A percentile compares a stretch with the other conserved stretches of the same genome.
Conservation (phyloP, 2,888 invertebrate genomes). For the Callinectes sapidus region DNA sequence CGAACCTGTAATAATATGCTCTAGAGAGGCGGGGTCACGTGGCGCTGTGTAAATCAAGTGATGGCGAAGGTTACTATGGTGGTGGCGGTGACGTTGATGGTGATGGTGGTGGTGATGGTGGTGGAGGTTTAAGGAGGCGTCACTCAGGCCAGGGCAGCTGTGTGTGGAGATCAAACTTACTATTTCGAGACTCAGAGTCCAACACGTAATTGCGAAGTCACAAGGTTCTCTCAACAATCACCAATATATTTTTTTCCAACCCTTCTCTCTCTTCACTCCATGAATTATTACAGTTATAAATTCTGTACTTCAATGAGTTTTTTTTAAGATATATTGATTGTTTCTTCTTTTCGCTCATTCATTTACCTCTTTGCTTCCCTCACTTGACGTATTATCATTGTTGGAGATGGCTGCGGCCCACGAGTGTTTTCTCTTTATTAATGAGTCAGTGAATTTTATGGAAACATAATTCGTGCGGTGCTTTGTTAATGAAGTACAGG, state of each 20-base stretch:
- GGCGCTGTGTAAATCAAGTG: too few relatives aligned
- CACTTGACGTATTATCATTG: not conserved
- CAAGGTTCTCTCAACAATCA: not conserved
- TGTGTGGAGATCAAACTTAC: too few relatives aligned
- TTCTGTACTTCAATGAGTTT: not conserved
- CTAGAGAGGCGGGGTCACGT: too few relatives aligned
- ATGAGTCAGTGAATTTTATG: not conserved
- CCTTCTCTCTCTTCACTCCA: not conserved
- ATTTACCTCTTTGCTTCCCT: not conserved
- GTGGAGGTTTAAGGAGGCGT: too few relatives aligned
- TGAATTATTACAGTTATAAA: not conserved
- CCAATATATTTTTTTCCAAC: not conserved
- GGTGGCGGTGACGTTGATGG: too few relatives aligned
- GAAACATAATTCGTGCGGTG: not conserved
- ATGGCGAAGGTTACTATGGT: too few relatives aligned
- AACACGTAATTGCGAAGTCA: too few relatives aligned
- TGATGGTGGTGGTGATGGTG: too few relatives aligned
- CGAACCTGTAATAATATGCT: too few relatives aligned
- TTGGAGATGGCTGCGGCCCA: too few relatives aligned
- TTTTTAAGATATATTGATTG: not conserved
- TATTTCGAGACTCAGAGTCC: too few relatives aligned
- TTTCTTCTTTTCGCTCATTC: not conserved
- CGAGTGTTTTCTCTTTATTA: not conserved
- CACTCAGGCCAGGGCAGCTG: too few relatives aligned
- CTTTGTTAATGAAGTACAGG: not conserved